Conservation (phyloP, 2,113 vertebrate genomes). For the Prolemur simus region DNA sequence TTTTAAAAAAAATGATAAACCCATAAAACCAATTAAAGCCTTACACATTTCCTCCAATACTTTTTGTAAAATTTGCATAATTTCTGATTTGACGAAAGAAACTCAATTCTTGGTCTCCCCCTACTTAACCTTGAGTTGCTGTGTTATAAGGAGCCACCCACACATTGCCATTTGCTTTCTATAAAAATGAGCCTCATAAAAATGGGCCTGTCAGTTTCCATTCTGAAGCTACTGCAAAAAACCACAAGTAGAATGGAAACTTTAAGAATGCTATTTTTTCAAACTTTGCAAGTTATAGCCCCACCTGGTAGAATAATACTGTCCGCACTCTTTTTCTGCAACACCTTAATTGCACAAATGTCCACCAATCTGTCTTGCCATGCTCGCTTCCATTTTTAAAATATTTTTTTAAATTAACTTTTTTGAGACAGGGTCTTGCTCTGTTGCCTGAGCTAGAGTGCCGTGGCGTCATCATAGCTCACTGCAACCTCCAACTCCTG, state of each 20-base stretch:
- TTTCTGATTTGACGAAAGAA: constrained; percentile 70
- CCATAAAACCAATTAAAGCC: constrained; percentile 78
- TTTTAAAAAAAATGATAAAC: constrained; percentile 71
- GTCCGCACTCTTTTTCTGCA: not conserved
- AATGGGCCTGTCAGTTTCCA: not conserved
- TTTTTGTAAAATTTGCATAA: constrained; percentile 71
- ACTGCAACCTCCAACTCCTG: no score
- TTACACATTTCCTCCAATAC: constrained; percentile 36
- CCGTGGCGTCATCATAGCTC: no score
- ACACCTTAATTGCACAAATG: not conserved
- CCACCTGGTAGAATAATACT: not conserved
- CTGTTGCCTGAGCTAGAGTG: no score
- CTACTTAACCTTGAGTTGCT: not conserved
- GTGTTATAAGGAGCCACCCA: not conserved
- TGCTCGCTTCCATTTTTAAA: no score
- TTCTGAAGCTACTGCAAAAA: not conserved
- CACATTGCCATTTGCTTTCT: not conserved
- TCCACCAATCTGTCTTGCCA: not conserved
- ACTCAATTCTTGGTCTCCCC: not conserved
- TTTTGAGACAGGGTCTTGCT: no score
- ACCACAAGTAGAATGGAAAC: not conserved
- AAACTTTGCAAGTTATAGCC: not conserved
- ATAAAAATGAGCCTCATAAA: not conserved
- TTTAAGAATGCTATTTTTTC: not conserved
- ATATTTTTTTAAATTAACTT: no score